Evolutionary conservation across 2,797 vertebrate species (phyloP).

Genomic region (Gambusia yucatana): DNA sequence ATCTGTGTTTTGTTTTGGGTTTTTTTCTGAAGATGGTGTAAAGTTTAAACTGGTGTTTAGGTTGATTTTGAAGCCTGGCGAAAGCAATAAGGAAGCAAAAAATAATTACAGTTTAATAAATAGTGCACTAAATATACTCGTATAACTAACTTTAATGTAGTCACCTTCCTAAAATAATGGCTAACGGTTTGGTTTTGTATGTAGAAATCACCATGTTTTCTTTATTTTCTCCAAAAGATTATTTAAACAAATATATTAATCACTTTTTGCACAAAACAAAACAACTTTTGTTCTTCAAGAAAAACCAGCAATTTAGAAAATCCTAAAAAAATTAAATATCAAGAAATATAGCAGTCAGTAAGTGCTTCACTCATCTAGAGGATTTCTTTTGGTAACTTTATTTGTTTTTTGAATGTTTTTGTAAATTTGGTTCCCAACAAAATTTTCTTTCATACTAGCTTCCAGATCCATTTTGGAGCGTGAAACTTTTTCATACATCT

Average conservation of each 20-base stretch:
- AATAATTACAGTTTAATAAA: no score
- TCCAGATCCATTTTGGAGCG: not conserved
- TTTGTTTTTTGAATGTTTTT: not conserved
- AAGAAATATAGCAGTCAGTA: not conserved
- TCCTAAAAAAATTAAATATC: no score
- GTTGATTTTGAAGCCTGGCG: no score
- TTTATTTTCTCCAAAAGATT: no score
- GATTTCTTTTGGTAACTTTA: not conserved
- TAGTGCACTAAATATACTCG: not conserved
- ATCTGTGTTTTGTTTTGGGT: slow-evolving; percentile 33
- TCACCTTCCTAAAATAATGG: not conserved
- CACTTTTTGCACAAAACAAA: no score
- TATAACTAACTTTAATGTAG: not conserved
- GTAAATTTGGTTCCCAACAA: not conserved
- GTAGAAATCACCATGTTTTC: no score
- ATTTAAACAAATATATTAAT: no score
- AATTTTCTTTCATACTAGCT: no score
- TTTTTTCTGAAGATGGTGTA: slow-evolving; percentile 37
- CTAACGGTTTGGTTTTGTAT: accelerated
- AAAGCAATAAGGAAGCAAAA: not conserved
- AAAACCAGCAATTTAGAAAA: not conserved
- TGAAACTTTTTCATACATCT: not conserved
- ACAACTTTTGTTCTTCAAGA: not conserved
- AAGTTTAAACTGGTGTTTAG: slow-evolving; percentile 36
- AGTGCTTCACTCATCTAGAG: not conserved